Evolutionary conservation across 2,113 vertebrate genomes (phyloP).

Genomic region (Procavia capensis): DNA sequence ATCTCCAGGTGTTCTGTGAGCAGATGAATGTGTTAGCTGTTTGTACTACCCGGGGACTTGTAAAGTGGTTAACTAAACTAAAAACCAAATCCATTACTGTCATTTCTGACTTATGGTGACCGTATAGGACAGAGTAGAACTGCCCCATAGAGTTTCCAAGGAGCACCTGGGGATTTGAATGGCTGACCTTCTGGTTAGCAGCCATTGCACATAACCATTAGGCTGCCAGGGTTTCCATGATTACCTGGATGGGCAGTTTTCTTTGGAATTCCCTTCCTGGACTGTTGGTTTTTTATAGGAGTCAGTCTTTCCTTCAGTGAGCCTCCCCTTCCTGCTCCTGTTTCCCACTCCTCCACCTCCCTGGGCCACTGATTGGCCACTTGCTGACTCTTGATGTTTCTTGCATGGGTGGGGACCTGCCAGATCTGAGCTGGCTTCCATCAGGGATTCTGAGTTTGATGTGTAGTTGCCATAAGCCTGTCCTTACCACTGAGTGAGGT

Average conservation of each 20-base stretch:
- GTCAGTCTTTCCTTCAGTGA: background rate
- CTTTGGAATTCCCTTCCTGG: background rate
- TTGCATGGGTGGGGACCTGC: background rate
- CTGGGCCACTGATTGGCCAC: background rate
- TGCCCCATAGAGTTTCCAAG: too few relatives aligned
- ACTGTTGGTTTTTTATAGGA: background rate
- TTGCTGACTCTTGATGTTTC: background rate
- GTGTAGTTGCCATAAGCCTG: background rate
- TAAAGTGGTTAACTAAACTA: too few relatives aligned
- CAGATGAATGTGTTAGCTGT: background rate
- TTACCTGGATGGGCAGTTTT: background rate
- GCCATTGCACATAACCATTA: too few relatives aligned
- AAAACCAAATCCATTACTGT: too few relatives aligned
- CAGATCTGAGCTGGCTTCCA: accelerated
- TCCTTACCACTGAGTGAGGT: background rate
- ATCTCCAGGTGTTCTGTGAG: background rate
- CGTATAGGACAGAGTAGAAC: too few relatives aligned
- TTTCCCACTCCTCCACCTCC: background rate
- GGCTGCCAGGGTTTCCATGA: too few relatives aligned
- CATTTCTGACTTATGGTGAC: too few relatives aligned
- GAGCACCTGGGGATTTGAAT: too few relatives aligned
- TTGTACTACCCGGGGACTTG: background rate
- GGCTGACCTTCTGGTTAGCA: too few relatives aligned
- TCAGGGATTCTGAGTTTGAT: background rate
- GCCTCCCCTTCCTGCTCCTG: background rate